Base-by-base conservation (phyloP, 2,888 invertebrate genomes). In the Callimorpha dominula region DNA sequence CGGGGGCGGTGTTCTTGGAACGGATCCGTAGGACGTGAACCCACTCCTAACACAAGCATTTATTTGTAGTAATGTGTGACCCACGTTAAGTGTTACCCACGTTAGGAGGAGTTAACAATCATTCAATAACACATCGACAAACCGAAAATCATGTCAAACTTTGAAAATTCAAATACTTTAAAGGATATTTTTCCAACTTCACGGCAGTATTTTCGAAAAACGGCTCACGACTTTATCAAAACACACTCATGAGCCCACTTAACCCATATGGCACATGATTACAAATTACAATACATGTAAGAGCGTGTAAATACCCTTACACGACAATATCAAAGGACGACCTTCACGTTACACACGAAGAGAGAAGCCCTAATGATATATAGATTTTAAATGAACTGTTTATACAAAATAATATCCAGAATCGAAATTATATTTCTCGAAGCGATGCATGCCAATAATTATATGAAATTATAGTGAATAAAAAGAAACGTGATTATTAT, bases 261-360 rank as follows among this genome's bases (percentile, higher is more conserved):
- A 60, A 60, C 60, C 60, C 20, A 31, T 60, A 60, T 60, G 60
- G 14, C 6, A 60, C 60, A 14, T 31, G 60, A 60, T 60, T 60
- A 60, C 14, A 60, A 31, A 60, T 60, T 60, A 60, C 14, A 60
- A 31, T 60, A 60, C 31, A 31, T 20, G 7, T 20, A 14, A 20
- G 17, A 46, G 15, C 66, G 20, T 14, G 49, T 43, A 50, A 40
- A 66, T 49, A 11, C 15, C 49, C 50, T 15, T 66, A 42, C 15
- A 52, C 42, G 40, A 40, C 17, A 54, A 67, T 54, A 66, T 52
- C n/a, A 54, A 54, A 62, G 62, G 68, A 31, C n/a, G 31, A 60
- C 49, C 57, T 46, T 68, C 20, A 62, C 11, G 17, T 46, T 62
- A 68, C 49, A 49, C 31, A 50, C 12, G 50, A 12, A 50, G 14